phyloP scores from a whole-genome alignment of 2,888 invertebrate species.

The Dusona sp. region DNA sequence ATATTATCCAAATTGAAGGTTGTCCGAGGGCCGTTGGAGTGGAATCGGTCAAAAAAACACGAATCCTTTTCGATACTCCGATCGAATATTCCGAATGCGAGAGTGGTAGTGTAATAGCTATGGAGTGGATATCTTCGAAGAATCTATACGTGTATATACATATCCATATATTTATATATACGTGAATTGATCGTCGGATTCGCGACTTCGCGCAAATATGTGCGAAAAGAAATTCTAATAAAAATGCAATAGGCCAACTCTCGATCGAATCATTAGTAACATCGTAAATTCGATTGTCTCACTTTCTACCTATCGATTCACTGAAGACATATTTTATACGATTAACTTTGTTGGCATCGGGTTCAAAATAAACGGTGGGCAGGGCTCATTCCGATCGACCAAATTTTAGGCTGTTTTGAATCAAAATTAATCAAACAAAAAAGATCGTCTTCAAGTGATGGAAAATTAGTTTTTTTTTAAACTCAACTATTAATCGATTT shows the following conservation, averaged over 20 bases:
- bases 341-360: not conserved
- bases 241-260: constrained; percentile 45
- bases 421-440: not conserved
- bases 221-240: constrained; percentile 51
- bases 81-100: constrained; percentile 49
- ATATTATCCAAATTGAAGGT: constrained; percentile 69
- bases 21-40: constrained; percentile 51
- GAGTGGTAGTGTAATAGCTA: constrained; percentile 36
- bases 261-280: constrained; percentile 55
- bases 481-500: not conserved
- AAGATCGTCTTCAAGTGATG: not conserved
- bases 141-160: constrained; percentile 1
- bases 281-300: constrained; percentile 56
- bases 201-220: constrained; percentile 20
- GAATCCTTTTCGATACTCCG: constrained; percentile 31
- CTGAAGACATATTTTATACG: constrained; percentile 49
- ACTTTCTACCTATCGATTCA: constrained; percentile 43
- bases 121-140: constrained; percentile 8
- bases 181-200: constrained; percentile 42
- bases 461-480: not conserved
- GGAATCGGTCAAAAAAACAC: constrained; percentile 62
- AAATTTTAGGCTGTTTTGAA: not conserved
- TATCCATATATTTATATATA: constrained; percentile 18
- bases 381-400: not conserved
- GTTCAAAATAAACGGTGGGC: not conserved